phyloP scores from a whole-genome alignment of 2,113 vertebrate genomes.

The Notothenia rossii region DNA sequence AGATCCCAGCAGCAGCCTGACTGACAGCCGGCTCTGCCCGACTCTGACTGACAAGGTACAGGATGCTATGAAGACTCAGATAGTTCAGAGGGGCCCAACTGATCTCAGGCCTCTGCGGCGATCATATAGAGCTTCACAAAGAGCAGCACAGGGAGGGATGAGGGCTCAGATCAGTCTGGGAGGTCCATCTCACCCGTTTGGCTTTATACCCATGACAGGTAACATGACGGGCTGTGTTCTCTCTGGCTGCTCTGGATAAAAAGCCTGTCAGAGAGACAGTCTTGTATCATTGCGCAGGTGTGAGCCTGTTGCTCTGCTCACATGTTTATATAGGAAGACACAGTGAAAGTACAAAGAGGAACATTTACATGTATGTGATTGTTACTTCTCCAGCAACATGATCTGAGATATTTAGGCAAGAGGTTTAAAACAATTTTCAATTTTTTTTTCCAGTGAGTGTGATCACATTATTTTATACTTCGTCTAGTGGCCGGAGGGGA shows the following conservation, averaged over 20 bases:
- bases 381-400: not conserved
- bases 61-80: slow-evolving; percentile 38
- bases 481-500: not conserved
- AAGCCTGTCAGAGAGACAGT: slow-evolving; percentile 57
- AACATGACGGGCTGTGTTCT: slow-evolving; percentile 61
- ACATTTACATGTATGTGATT: not conserved
- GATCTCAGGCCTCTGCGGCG: slow-evolving; percentile 51
- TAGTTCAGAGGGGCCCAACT: slow-evolving; percentile 49
- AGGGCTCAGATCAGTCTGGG: slow-evolving; percentile 47
- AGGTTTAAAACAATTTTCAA: not conserved
- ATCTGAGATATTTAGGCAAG: slow-evolving; percentile 1
- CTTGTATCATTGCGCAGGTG: slow-evolving; percentile 41
- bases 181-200: slow-evolving; percentile 53
- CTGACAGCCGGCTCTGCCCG: slow-evolving; percentile 49
- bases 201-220: slow-evolving; percentile 63
- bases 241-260: slow-evolving; percentile 63
- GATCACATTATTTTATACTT: not conserved
- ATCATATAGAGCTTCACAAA: slow-evolving; percentile 43
- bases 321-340: slow-evolving; percentile 7
- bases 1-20: slow-evolving; percentile 58
- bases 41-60: slow-evolving; percentile 58
- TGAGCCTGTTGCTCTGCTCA: slow-evolving; percentile 59
- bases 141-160: slow-evolving; percentile 21
- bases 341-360: slow-evolving; percentile 6
- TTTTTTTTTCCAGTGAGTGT: not conserved